A percentile compares a stretch with the other conserved stretches of the same genome.
Conservation (phyloP, 2,113 vertebrate genomes). For the Petrocephalus microphthalmus region DNA sequence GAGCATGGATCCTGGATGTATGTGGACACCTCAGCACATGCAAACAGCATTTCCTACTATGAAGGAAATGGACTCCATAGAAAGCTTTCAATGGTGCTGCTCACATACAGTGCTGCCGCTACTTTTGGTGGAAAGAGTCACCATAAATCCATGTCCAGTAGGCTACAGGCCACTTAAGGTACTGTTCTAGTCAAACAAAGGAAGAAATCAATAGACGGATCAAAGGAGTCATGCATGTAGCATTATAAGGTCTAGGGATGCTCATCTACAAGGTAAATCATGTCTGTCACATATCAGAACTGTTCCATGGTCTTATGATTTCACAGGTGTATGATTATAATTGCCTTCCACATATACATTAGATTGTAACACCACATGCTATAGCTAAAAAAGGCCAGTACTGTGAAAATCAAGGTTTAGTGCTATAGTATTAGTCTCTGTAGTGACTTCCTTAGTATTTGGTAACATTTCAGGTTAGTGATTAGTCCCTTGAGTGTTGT, state of each 20-base stretch:
- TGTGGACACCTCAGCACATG: neutral
- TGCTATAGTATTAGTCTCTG: neutral
- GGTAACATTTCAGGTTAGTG: neutral
- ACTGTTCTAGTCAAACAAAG: neutral
- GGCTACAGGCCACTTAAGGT: neutral
- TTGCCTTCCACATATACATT: neutral
- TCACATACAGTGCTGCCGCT: neutral
- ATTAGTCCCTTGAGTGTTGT: neutral
- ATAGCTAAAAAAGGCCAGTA: neutral
- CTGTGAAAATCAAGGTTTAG: neutral
- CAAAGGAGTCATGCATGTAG: neutral
- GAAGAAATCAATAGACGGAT: neutral
- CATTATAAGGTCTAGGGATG: neutral
- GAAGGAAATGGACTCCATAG: neutral
- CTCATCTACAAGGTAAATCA: neutral
- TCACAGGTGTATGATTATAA: neutral
- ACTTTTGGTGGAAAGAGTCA: neutral
- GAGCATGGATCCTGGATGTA: slow-evolving; percentile 28
- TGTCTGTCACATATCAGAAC: neutral
- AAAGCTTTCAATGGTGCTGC: neutral
- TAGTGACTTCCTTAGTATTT: neutral
- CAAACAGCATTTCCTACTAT: neutral
- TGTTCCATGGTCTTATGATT: neutral
- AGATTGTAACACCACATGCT: neutral
- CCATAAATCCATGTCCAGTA: neutral